Percentiles rank a stretch among this genome's conserved stretches.
Evolutionary conservation across 2,797 vertebrate genomes (phyloP).

Genomic region (Tolypeutes matacus): DNA sequence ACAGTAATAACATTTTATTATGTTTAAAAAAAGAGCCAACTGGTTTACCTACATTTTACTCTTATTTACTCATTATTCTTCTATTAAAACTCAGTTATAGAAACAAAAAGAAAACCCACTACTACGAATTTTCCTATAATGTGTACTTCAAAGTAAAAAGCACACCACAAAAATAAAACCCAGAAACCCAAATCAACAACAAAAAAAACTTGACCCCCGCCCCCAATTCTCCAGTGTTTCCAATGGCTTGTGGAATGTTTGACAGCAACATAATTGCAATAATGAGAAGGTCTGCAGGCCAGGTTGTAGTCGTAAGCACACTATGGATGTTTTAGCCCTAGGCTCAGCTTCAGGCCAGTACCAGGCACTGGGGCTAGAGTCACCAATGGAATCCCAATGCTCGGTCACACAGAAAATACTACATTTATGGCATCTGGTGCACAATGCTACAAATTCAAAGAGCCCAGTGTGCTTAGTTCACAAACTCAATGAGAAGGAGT

Average conservation of each 20-base stretch:
- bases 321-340: slow-evolving; percentile 86
- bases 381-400: slow-evolving; percentile 84
- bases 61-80: slow-evolving; percentile 31
- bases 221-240: slow-evolving; percentile 58
- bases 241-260: slow-evolving; percentile 73
- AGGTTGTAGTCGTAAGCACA: slow-evolving; percentile 84
- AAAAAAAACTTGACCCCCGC: not conserved
- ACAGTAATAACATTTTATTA: not conserved
- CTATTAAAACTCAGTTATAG: slow-evolving; percentile 54
- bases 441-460: slow-evolving; percentile 77
- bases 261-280: slow-evolving; percentile 86
- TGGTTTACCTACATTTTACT: slow-evolving; percentile 28
- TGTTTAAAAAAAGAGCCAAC: not conserved
- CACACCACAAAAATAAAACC: slow-evolving; percentile 81
- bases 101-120: slow-evolving; percentile 39
- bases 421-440: slow-evolving; percentile 81
- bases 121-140: slow-evolving; percentile 59
- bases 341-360: slow-evolving; percentile 88
- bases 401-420: slow-evolving; percentile 84
- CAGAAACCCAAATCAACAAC: slow-evolving; percentile 53
- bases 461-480: slow-evolving; percentile 67
- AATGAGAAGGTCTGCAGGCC: slow-evolving; percentile 85
- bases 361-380: slow-evolving; percentile 83
- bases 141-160: slow-evolving; percentile 76
- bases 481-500: slow-evolving; percentile 67